Evolutionary conservation across 2,797 vertebrate genomes (phyloP).

Genomic region (Neosilurus hyrtlii): DNA sequence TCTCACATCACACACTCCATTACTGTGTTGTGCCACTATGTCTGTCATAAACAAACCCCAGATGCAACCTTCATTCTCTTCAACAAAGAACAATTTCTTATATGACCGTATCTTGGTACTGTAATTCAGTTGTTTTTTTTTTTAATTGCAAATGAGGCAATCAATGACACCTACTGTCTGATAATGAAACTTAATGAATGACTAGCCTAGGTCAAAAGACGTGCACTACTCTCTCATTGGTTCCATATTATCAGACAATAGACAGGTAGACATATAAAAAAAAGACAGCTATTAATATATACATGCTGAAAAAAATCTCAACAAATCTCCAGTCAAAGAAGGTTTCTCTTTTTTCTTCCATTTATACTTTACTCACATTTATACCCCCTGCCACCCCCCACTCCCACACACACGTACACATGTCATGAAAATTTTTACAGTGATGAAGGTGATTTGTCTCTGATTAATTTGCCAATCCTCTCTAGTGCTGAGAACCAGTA

Average conservation of each 20-base stretch:
- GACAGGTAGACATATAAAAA: neutral
- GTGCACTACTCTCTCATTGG: constrained; percentile 12
- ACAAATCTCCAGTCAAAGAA: neutral
- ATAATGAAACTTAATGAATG: constrained; percentile 25
- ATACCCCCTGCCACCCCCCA: neutral
- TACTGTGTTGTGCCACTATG: constrained; percentile 78
- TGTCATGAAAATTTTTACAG: constrained; percentile 62
- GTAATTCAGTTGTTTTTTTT: neutral
- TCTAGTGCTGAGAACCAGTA: constrained; percentile 57
- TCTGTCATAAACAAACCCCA: constrained; percentile 77
- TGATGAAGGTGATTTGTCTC: constrained; percentile 68
- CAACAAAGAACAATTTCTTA: constrained; percentile 19
- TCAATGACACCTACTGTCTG: neutral
- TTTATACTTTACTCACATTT: neutral
- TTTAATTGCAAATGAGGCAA: constrained; percentile 13
- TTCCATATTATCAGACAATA: neutral
- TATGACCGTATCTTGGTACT: constrained; percentile 9
- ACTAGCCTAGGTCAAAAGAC: constrained; percentile 18
- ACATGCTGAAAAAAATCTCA: neutral
- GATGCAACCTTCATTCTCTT: constrained; percentile 62
- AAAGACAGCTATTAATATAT: neutral
- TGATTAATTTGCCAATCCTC: constrained; percentile 65
- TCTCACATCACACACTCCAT: constrained; percentile 73
- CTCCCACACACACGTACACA: constrained; percentile 58
- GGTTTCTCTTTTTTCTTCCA: neutral